Conservation (phyloP, 2,113 vertebrate genomes). For the Bagarius yarrelli region DNA sequence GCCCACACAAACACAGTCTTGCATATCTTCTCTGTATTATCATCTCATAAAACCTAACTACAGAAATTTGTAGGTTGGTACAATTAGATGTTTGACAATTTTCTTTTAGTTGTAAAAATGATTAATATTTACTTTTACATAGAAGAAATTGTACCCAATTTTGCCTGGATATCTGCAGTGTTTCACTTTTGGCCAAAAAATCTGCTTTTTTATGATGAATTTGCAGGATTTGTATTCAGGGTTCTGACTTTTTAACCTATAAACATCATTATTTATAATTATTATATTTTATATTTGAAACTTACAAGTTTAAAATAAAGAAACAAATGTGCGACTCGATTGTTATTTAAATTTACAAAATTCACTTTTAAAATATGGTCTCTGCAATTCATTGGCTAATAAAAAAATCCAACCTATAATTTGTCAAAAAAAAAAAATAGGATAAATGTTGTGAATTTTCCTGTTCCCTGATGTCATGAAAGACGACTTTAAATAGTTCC, state of each 20-base stretch:
- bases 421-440: background rate
- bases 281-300: no score
- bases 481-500: background rate
- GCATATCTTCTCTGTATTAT: background rate
- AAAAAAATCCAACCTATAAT: background rate
- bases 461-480: background rate
- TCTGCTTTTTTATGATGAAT: background rate
- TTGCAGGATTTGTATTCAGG: background rate
- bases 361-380: background rate
- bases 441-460: background rate
- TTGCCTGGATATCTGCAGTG: background rate
- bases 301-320: background rate
- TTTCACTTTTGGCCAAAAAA: background rate
- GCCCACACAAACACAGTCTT: slow-evolving; percentile 16
- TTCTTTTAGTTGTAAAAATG: no score
- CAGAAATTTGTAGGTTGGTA: background rate
- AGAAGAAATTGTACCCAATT: background rate
- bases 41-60: slow-evolving; percentile 1
- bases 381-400: background rate
- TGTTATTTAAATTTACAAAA: background rate
- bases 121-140: background rate
- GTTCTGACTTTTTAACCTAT: background rate
- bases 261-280: no score
- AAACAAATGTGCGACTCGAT: background rate
- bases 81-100: background rate